These are phyloP conservation scores for Lamellibrachia satsuma DNA, from an alignment of 2,888 invertebrate genomes.

Conservation along the genomic window DNA sequence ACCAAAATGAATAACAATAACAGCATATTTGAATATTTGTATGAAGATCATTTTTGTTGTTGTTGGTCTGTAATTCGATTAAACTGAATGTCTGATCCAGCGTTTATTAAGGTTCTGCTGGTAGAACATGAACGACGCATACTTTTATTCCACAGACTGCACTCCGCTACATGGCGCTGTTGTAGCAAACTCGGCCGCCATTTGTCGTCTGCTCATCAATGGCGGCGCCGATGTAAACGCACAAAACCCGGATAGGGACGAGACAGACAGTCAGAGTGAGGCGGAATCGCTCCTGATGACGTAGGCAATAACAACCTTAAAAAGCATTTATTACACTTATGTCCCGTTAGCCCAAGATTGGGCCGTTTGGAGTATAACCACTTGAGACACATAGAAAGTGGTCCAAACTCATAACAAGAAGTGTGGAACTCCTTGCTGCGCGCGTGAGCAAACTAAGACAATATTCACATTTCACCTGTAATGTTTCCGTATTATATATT, in stretches of 20 bases:
- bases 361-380: too few species aligned
- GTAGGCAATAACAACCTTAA: constrained; percentile 28
- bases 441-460: too few species aligned
- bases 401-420: too few species aligned
- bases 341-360: too few species aligned
- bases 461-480: too few species aligned
- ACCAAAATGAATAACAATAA: too few species aligned
- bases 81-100: not conserved
- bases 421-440: too few species aligned
- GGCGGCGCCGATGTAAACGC: constrained; percentile 61
- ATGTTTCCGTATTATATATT: too few species aligned
- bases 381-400: too few species aligned
- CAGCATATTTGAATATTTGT: too few species aligned
- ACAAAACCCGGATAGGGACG: constrained; percentile 38
- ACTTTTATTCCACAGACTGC: constrained; percentile 44
- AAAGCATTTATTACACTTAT: not conserved
- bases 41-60: too few species aligned
- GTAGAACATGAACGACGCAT: not conserved
- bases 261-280: constrained; percentile 37
- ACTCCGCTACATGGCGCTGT: constrained; percentile 57
- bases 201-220: constrained; percentile 40
- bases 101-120: not conserved
- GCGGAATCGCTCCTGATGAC: constrained; percentile 37
- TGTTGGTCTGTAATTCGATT: not conserved
- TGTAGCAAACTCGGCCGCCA: constrained; percentile 46